Evolutionary conservation across 2,797 vertebrate genomes (phyloP), one percentile per base, ranked within the genome.

Genomic region (Manis crassicaudata): DNA sequence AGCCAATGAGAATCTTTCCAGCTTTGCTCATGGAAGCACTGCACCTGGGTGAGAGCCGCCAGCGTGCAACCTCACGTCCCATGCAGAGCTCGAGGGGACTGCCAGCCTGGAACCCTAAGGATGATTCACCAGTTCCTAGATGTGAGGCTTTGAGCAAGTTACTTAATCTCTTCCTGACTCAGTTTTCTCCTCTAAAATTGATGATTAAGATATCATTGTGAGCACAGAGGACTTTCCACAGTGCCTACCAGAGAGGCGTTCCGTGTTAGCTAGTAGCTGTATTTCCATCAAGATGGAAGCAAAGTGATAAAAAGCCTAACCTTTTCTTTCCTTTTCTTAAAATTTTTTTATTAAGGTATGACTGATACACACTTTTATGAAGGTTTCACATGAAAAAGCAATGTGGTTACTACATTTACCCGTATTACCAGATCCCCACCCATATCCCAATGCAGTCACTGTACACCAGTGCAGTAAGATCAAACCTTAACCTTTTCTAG

Each of bases 51-150:
- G 1, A 81, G n/a, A 65, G 58, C 1, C 23, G 50, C 58, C 11
- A 40, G 23, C 84, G 5, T 5, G 40, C 27, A 3, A 21, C 46
- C 23, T 20, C 3, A 3, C 1, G 0, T 43, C n/a, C 46, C 35
- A 5, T 2, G 8, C 37, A 9, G 54, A 29, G 27, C 23, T 62
- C 52, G 8, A 6, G 1, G 35, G 18, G 46, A 25, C 6, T 32
- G 18, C 60, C 2, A 1, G 50, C 21, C 10, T 12, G 9, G 40
- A 76, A 5, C 17, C 21, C 52, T n/a, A 12, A 20, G 40, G 56
- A 3, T 20, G 6, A 8, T 5, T 52, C 20, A 7, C 76, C 52
- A 20, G 37, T 46, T 0, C 1, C 63, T 7, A 32, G 35, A 20
- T 7, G 6, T 18, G 12, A 88, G 43, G 43, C n/a, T 40, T 56